Evolutionary conservation across 1,140 invertebrate genomes (phyloP).

Genomic region (Bombus sibiricus): DNA sequence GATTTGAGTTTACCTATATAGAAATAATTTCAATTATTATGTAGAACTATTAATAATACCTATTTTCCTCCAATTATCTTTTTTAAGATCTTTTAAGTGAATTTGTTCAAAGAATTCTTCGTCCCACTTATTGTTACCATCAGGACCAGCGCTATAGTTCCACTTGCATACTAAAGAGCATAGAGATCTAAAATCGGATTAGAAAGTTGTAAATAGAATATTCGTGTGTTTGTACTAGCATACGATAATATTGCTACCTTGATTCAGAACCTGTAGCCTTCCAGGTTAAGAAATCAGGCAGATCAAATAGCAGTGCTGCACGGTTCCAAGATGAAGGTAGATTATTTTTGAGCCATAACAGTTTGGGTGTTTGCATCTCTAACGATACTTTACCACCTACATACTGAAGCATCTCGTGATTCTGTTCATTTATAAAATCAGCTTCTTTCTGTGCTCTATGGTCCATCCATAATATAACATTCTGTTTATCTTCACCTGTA

Average conservation of each 20-base stretch:
- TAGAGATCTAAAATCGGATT: conserved; percentile 87
- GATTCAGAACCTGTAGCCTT: conserved; percentile 90
- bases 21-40: conserved; percentile 12
- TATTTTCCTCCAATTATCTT: conserved; percentile 89
- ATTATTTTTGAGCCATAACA: conserved; percentile 97
- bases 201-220: not conserved
- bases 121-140: conserved; percentile 88
- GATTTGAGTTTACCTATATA: not conserved
- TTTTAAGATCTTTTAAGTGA: conserved; percentile 89
- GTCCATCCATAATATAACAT: conserved; percentile 99
- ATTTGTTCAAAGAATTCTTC: conserved; percentile 88
- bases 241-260: conserved; percentile 80
- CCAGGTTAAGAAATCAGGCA: conserved; percentile 97
- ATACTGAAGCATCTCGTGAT: conserved; percentile 91
- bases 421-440: conserved; percentile 89
- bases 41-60: conserved; percentile 82
- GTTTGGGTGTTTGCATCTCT: conserved; percentile 98
- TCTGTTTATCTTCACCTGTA: conserved; percentile 87
- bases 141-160: conserved; percentile 89
- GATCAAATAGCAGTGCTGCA: conserved; percentile 92
- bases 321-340: conserved; percentile 87
- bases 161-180: conserved; percentile 98
- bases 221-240: not conserved
- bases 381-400: conserved; percentile 96
- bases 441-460: conserved; percentile 94